A percentile compares a stretch with the other conserved stretches of the same genome.
phyloP scores from a whole-genome alignment of 2,113 vertebrate genomes.

The Myiagra hebetior region DNA sequence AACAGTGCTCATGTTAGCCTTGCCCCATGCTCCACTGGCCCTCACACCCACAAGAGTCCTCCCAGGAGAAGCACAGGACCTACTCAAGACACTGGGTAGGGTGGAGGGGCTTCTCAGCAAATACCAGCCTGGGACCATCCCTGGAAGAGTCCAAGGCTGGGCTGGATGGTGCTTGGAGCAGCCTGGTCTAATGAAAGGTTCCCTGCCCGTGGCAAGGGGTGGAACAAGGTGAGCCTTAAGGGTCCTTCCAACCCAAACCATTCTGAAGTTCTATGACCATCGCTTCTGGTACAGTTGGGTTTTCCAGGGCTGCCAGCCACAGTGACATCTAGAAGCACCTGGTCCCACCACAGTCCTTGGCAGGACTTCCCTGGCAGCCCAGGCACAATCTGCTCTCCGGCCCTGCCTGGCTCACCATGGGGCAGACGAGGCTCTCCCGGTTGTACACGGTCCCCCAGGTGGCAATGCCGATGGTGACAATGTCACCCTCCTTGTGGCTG shows the following conservation, averaged over 20 bases:
- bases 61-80: background rate
- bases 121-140: background rate
- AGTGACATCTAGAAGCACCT: background rate
- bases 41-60: background rate
- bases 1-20: background rate
- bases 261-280: background rate
- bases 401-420: conserved; percentile 55
- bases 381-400: rapidly evolving
- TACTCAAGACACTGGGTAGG: background rate
- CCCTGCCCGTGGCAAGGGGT: background rate
- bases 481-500: conserved; percentile 70
- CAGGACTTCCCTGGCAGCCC: background rate
- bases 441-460: conserved; percentile 93
- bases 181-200: background rate
- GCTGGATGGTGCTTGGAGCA: background rate
- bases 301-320: background rate
- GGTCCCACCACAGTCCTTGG: background rate
- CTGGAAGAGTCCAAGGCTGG: background rate
- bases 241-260: background rate
- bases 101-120: background rate
- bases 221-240: background rate
- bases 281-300: background rate
- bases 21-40: background rate
- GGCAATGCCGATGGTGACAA: conserved; percentile 91
- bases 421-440: conserved; percentile 71